These are phyloP conservation scores for Meleagris gallopavo DNA, from an alignment of 2,113 vertebrate genomes.

Conservation along the genomic window DNA sequence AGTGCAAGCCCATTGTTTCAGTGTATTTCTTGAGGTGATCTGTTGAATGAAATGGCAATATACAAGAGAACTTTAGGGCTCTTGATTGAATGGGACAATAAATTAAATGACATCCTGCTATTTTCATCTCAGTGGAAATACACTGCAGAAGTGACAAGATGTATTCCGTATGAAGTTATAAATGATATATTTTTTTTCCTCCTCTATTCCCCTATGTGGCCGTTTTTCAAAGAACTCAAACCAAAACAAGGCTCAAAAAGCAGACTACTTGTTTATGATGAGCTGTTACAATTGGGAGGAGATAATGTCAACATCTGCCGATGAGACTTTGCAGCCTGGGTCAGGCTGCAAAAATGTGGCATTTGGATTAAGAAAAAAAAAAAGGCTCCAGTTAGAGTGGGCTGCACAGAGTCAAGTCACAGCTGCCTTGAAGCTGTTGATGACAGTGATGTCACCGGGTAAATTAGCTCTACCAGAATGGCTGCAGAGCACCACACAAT, in stretches of 20 bases:
- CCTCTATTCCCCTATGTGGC: background rate
- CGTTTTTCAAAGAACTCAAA: slow-evolving; percentile 26
- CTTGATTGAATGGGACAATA: background rate
- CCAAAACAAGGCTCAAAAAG: slow-evolving; percentile 34
- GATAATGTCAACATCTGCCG: slow-evolving; percentile 61
- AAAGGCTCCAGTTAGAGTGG: slow-evolving; percentile 22
- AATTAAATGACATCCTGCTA: background rate
- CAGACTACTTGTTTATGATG: slow-evolving; percentile 39
- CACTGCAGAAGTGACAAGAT: background rate
- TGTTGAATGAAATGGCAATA: background rate
- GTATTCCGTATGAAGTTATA: background rate
- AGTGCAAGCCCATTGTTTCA: background rate
- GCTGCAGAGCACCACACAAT: background rate
- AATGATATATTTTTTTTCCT: background rate
- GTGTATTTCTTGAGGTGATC: background rate
- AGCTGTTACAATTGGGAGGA: slow-evolving; percentile 40
- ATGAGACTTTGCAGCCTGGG: slow-evolving; percentile 40
- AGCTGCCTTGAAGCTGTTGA: slow-evolving; percentile 43
- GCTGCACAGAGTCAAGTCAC: slow-evolving; percentile 34
- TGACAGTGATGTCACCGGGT: slow-evolving; percentile 25
- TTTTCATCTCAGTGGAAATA: background rate
- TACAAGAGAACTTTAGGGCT: fast-evolving
- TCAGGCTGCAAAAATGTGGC: slow-evolving; percentile 47
- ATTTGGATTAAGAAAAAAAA: slow-evolving; percentile 61
- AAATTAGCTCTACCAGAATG: slow-evolving; percentile 43